These are phyloP conservation scores for Anguilla obscura DNA, from an alignment of 2,797 vertebrate species.

Conservation along the genomic window DNA sequence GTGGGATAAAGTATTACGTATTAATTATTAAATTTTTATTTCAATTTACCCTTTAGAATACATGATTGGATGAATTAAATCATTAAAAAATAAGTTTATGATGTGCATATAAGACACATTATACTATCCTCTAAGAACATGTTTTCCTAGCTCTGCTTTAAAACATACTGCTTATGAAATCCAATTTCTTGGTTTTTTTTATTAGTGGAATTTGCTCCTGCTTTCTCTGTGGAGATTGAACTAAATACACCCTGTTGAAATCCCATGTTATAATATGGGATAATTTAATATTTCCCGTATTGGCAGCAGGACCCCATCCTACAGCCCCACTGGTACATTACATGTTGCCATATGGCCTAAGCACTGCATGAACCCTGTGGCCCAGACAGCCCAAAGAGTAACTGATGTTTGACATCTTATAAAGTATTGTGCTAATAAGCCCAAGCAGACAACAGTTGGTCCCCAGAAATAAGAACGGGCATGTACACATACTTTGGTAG, in stretches of 20 bases:
- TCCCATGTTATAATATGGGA: constrained; percentile 26
- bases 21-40: background rate
- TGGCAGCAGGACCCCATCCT: background rate
- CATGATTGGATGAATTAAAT: background rate
- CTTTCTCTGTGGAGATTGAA: constrained; percentile 38
- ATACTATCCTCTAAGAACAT: background rate
- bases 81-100: background rate
- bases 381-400: background rate
- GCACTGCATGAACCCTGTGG: background rate
- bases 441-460: background rate
- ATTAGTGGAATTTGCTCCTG: constrained; percentile 50
- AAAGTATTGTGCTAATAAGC: background rate
- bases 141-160: background rate
- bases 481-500: background rate
- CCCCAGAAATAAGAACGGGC: background rate
- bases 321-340: background rate
- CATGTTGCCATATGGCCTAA: background rate
- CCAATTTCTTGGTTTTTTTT: constrained; percentile 63
- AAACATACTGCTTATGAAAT: constrained; percentile 57
- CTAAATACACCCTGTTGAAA: constrained; percentile 29
- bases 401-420: background rate
- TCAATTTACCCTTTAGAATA: too few species aligned
- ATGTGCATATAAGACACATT: background rate
- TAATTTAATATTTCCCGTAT: background rate
- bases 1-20: background rate